A percentile compares a stretch with the other conserved stretches of the same genome.
Conservation (phyloP, 2,113 vertebrate species). For the Microcebus tavaratra region DNA sequence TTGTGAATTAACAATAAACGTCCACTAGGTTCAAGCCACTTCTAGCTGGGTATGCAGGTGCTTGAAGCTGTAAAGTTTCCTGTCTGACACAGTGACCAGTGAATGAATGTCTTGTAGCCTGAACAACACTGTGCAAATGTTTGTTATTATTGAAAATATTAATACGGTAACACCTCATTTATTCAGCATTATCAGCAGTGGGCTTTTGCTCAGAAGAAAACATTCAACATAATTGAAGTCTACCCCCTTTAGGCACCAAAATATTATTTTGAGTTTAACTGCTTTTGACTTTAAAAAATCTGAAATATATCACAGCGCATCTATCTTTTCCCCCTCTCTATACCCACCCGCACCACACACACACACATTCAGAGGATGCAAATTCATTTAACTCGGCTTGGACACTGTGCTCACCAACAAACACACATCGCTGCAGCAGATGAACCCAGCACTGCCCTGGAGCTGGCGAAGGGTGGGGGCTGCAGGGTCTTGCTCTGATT, state of each 20-base stretch:
- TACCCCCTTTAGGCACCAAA: conserved; percentile 50
- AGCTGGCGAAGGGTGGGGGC: background rate
- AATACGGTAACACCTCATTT: conserved; percentile 59
- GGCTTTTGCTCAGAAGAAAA: conserved; percentile 62
- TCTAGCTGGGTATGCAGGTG: background rate
- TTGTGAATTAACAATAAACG: background rate
- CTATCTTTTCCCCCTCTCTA: background rate
- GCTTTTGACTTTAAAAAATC: background rate
- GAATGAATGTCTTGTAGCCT: background rate
- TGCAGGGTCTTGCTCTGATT: background rate
- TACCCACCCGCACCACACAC: background rate
- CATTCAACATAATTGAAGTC: conserved; percentile 68
- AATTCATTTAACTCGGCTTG: background rate
- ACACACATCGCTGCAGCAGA: background rate
- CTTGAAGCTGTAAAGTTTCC: background rate
- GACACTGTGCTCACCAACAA: background rate
- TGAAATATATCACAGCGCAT: background rate
- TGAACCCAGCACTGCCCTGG: background rate
- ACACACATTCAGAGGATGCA: background rate
- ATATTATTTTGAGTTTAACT: conserved; percentile 54
- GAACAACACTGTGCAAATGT: conserved; percentile 21
- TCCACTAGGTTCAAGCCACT: background rate
- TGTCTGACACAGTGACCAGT: background rate
- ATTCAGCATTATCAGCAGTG: conserved; percentile 30
- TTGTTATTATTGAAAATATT: conserved; percentile 54